Evolutionary conservation across 2,797 vertebrate genomes (phyloP), one percentile per base, ranked within the genome.

Genomic region (Chanos chanos): DNA sequence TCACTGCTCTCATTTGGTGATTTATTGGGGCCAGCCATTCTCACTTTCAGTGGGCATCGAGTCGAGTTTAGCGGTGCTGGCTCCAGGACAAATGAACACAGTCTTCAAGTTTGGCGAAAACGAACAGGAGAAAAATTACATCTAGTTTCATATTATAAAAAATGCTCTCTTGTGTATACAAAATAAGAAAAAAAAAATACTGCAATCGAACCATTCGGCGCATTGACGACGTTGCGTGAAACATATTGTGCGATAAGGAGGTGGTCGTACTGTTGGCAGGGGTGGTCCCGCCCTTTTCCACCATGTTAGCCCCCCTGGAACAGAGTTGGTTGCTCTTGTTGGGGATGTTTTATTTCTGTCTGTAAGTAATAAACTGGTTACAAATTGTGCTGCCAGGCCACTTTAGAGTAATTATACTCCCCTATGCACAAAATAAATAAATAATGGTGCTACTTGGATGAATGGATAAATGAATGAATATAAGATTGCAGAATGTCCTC

Each of bases 1-100:
- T 82, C 75, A 72, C 65, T 27, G 52, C 73, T 80, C 68, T 64
- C 72, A 54, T 71, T 76, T 76, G 74, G 73, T 81, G 83, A 84
- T 85, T 82, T 81, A 84, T 83, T 70, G 62, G 47, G 50, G 44
- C 61, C 50, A 34, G 55, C 41, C 33, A n/a, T 66, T 49, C 58
- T 70, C 45, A 58, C 58, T 73, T 73, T 62, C 67, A 76, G 72
- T 70, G 62, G 53, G 33, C 49, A 62, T 31, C 1, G 53, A 57
- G 59, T 59, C 65, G 52, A 55, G 62, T 55, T 51, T 52, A 48
- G 60, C 54, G 61, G 1, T 31, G 37, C 56, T 63, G 55, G 45
- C 63, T 50, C n/a, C 12, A 7, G 55, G 60, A 70, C 71, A 70
- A 66, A 73, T 63, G 49, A 63, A 51, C 37, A 34, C 8, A 1